Base-by-base conservation (phyloP, 2,888 invertebrate species). In the Lepidochrysops patricia region DNA sequence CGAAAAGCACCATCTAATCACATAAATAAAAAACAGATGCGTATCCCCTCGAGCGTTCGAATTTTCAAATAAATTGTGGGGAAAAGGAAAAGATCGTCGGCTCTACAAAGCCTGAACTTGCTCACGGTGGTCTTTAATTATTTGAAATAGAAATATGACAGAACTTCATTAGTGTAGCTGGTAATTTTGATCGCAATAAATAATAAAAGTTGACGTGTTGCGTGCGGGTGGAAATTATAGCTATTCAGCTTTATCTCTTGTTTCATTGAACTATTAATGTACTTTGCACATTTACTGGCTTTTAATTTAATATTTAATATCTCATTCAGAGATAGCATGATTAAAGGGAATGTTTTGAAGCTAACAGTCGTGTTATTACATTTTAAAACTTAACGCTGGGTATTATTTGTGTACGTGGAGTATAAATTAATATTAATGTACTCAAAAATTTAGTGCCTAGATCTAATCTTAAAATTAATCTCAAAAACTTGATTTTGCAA, bases 1-100 rank as follows among this genome's bases (percentile, higher is more conserved):
- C 74, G 75, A 79, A 74, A 76, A 74, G 71, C 34, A 77, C 76
- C 79, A 76, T 76, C 73, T 79, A 82, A 80, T 84, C 80, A 80
- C 84, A 86, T 87, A 86, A 86, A 87, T 84, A 84, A 82, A 68
- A 79, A 84, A 82, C 85, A 84, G 82, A 85, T 82, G 84, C 67
- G 68, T 72, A 72, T 73, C 73, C 80, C 76, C 73, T 64, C 67
- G 70, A 70, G 68, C 68, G 69, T 66, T 79, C 76, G 74, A 79
- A 77, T 82, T 82, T 82, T 80, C 80, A 79, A 82, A 84, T 83
- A 82, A 82, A 82, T 83, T 82, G 70, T 77, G 73, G 73, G 75
- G 77, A 75, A 71, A 74, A 72, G 70, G 73, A 73, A 72, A 73
- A 77, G 70, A 68, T 71, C 70, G 83, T 76, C 84, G 84, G 83